These are phyloP conservation scores for Ophion costatus DNA, from an alignment of 2,888 invertebrate species.

Conservation along the genomic window DNA sequence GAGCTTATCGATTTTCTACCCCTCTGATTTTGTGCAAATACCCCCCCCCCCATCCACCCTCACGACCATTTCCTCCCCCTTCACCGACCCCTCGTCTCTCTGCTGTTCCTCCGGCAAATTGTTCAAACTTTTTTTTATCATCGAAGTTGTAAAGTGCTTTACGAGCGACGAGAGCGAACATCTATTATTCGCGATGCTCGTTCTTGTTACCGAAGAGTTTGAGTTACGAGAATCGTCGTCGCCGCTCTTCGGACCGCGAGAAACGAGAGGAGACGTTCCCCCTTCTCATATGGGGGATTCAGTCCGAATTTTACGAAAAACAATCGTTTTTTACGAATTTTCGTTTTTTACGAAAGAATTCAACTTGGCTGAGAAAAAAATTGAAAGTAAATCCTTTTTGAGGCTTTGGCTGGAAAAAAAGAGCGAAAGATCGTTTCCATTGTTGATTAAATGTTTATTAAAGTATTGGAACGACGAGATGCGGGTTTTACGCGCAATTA, in stretches of 20 bases:
- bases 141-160: slow-evolving; percentile 77
- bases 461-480: too few species aligned
- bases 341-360: neutral
- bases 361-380: neutral
- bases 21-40: slow-evolving; percentile 41
- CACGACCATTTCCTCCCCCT: neutral
- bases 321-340: neutral
- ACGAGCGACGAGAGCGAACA: slow-evolving; percentile 70
- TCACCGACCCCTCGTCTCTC: slow-evolving; percentile 24
- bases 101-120: slow-evolving; percentile 65
- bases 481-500: too few species aligned
- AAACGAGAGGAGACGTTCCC: slow-evolving; percentile 2
- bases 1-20: slow-evolving; percentile 67
- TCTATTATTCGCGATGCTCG: slow-evolving; percentile 64
- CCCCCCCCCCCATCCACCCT: slow-evolving; percentile 56
- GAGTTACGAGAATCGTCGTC: slow-evolving; percentile 43
- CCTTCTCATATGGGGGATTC: neutral
- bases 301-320: neutral
- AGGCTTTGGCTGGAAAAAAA: too few species aligned
- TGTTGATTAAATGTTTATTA: too few species aligned
- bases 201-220: slow-evolving; percentile 28
- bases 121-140: slow-evolving; percentile 75
- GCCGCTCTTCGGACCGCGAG: slow-evolving; percentile 8
- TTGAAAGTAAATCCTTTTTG: too few species aligned
- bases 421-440: too few species aligned